Evolutionary conservation across 1,140 invertebrate species (phyloP), one percentile per base, ranked within the genome.

Genomic region (Hermetia illucens): DNA sequence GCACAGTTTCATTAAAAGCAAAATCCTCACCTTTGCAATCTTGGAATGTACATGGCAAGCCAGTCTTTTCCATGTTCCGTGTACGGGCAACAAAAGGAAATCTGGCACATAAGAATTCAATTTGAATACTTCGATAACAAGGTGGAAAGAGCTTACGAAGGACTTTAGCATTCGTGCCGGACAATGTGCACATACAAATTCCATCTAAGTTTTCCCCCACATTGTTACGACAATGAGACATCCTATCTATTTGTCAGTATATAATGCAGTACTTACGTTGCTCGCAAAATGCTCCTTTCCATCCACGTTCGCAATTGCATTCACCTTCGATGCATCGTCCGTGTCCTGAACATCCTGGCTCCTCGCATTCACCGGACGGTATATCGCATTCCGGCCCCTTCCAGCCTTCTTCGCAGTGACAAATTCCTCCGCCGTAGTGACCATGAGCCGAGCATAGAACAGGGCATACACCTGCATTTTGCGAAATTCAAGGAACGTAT

Each of bases 321-420:
- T 78, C 75, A 36, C 92, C 91, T 37, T 80, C 75, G 40, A 85
- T 73, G 66, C 90, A 95, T 42, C 81, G 77, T 39, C 93, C 93
- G 52, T 91, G 79, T 38, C 82, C 83, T 51, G 82, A 89, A 65
- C 91, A 93, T 66, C 91, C 87, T 21, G 87, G 78, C 45, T 89
- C 80, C 64, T 91, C 83, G 63, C 89, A 93, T 64, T 93, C 90
- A 43, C 77, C 74, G 43, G 84, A 78, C 21, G 87, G 86, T 41
- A 95, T 75, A 61, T 93, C 88, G 64, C 95, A 99, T 66, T 96
- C 91, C 16, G 77, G 72, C 21, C 94, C 94, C 67, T 95, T 95
- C 86, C 87, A 98, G 31, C 92, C 91, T 49, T 89, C 81, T 60
- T 92, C 87, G 63, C 95, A 99, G 52, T 91, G 81, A 65, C 95